phyloP scores from a whole-genome alignment of 2,797 vertebrate genomes.

The Propithecus perrieri region DNA sequence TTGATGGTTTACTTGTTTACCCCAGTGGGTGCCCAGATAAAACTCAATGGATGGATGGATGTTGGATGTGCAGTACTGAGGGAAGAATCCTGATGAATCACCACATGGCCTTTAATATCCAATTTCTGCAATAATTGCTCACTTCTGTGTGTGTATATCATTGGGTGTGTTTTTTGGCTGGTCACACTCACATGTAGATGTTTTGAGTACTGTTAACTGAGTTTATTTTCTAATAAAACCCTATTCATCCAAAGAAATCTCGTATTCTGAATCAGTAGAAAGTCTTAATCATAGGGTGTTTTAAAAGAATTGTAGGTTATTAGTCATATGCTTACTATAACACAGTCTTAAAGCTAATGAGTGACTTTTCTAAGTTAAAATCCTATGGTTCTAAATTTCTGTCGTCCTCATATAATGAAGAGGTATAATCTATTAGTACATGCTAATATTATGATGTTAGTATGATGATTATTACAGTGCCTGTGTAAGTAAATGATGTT shows the following conservation, averaged over 20 bases:
- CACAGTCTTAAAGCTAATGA: not conserved
- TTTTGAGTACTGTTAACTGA: constrained; percentile 59
- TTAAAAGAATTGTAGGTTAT: constrained; percentile 32
- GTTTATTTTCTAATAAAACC: constrained; percentile 67
- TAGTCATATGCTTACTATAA: constrained; percentile 20
- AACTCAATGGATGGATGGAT: not conserved
- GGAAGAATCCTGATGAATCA: not conserved
- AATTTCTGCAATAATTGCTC: constrained; percentile 39
- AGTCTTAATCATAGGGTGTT: constrained; percentile 57
- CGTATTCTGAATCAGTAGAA: constrained; percentile 55
- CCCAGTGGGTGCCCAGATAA: not conserved
- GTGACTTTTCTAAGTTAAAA: constrained; percentile 8
- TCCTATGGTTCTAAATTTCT: not conserved
- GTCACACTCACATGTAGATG: not conserved
- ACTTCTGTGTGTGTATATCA: not conserved
- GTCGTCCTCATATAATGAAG: not conserved
- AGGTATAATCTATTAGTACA: not conserved
- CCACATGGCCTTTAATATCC: not conserved
- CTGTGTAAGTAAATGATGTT: not conserved
- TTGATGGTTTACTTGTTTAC: not conserved
- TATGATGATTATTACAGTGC: not conserved
- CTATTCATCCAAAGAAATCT: constrained; percentile 52
- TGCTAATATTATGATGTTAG: constrained; percentile 1
- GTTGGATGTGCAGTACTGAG: not conserved
- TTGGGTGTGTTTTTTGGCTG: constrained; percentile 43